These are phyloP conservation scores for Nephotettix cincticeps DNA, from an alignment of 1,140 invertebrate genomes.

Conservation along the genomic window DNA sequence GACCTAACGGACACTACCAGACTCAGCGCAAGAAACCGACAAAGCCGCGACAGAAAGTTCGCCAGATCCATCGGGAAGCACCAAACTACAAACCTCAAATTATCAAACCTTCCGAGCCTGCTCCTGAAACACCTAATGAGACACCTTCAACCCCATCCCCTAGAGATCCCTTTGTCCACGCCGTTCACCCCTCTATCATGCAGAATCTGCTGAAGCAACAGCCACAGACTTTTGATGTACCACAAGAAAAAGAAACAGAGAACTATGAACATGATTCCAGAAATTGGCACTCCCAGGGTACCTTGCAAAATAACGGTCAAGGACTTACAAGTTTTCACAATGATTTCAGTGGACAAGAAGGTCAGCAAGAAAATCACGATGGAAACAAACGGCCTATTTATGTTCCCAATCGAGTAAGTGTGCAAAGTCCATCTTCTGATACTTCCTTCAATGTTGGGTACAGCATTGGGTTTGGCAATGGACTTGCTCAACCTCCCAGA, in stretches of 20 bases:
- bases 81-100: background rate
- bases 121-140: background rate
- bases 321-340: background rate
- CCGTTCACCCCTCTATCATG: conserved; percentile 21
- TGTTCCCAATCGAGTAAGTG: conserved; percentile 8
- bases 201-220: conserved; percentile 22
- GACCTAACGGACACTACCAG: background rate
- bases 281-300: background rate
- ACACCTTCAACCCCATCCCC: background rate
- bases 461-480: conserved; percentile 34
- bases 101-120: background rate
- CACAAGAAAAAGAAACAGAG: background rate
- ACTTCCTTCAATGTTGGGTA: conserved; percentile 34
- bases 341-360: background rate
- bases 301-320: no score
- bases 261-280: background rate
- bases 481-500: conserved; percentile 23
- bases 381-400: background rate
- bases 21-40: background rate
- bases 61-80: background rate
- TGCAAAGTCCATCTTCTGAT: background rate
- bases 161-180: background rate
- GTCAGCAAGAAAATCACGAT: background rate
- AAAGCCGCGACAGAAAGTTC: background rate
- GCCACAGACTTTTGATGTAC: conserved; percentile 15